phyloP scores from a whole-genome alignment of 2,797 vertebrate species.

The Cossypha niveicapilla region DNA sequence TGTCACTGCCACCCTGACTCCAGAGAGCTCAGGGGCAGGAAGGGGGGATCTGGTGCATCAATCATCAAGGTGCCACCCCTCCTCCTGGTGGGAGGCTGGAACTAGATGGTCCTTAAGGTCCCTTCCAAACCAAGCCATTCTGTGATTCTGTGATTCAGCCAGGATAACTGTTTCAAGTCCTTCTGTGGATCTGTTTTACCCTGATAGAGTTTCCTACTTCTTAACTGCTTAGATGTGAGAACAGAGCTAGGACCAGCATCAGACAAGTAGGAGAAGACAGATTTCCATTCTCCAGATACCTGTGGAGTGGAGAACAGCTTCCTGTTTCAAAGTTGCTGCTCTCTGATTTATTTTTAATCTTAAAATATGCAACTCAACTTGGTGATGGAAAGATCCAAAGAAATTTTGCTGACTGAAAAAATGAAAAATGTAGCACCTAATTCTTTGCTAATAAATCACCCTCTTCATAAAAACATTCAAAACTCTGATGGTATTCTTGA shows the following conservation, averaged over 20 bases:
- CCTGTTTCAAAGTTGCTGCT: background rate
- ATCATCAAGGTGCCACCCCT: background rate
- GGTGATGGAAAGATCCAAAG: background rate
- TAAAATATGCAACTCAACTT: background rate
- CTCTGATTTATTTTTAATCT: background rate
- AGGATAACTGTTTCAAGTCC: background rate
- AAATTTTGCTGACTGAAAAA: background rate
- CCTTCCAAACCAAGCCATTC: background rate
- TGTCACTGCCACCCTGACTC: background rate
- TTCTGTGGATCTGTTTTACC: background rate
- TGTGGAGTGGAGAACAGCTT: background rate
- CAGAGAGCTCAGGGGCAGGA: fast-evolving
- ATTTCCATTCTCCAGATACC: background rate
- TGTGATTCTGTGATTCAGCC: background rate
- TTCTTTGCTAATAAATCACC: background rate
- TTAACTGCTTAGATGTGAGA: background rate
- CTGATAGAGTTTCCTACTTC: background rate
- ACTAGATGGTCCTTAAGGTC: background rate
- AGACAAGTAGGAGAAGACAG: background rate
- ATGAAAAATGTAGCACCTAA: background rate
- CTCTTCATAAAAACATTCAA: background rate
- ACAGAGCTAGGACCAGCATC: background rate
- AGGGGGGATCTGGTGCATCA: background rate
- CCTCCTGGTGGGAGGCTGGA: background rate
- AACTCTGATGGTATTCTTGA: background rate